Base-by-base conservation (phyloP, 1,140 invertebrate genomes). In the Belonocnema kinseyi region DNA sequence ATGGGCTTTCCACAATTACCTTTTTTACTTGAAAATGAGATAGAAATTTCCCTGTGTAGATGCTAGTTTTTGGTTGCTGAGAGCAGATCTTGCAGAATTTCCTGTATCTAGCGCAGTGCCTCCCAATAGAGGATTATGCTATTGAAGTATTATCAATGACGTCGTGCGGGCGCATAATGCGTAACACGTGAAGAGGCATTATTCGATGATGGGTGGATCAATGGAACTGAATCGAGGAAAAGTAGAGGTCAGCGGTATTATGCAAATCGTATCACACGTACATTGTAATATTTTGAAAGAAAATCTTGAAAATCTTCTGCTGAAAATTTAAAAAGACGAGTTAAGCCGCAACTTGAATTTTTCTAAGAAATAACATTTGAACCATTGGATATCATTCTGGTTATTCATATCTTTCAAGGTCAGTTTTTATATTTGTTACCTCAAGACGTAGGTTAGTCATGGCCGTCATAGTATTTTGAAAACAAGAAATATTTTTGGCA, bases 101-200 rank as follows among this genome's bases (percentile, higher is more conserved):
- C 19, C 26, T 11, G 21, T 0, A 61, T 61, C 21, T 61, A 61
- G 58, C 50, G 71, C 33, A 52, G 19, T 16, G 46, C 19, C 79
- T 77, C 81, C 81, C 81, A 81, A 85, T 85, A 72, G 84, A 66
- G 76, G 84, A 85, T 85, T 85, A 85, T 79, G 78, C 80, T 56
- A 85, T 85, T 85, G 83, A 85, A 85, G 84, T 85, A 83, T 85
- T 85, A 85, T 82, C 85, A 46, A 85, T 83, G 83, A 83, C 82
- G 77, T 83, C 77, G 80, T 77, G 78, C 79, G 78, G 77, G 61
- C 77, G 72, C 81, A 85, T 83, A 84, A 85, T 85, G 80, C 81
- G 83, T 85, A 83, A 81, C 81, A 85, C 76, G 79, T 75, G 81
- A 80, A 83, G 84, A 82, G 83, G 83, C 66, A 85, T 85, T 85